Conservation (phyloP, 2,113 vertebrate genomes). For the Cheilinus undulatus region DNA sequence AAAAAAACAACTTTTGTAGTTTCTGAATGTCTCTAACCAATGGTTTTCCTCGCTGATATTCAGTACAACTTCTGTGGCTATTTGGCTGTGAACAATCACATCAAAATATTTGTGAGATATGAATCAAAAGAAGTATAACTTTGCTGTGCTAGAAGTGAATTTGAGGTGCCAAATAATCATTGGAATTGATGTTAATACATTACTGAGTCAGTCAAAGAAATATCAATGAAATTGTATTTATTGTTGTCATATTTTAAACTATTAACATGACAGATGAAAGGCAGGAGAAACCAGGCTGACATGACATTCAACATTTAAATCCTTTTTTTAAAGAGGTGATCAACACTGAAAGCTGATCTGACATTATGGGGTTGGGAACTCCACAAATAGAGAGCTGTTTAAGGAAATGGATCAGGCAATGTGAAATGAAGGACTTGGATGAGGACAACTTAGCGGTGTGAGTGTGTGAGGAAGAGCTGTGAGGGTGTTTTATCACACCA, state of each 20-base stretch:
- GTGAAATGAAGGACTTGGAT: not conserved
- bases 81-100: too few species aligned
- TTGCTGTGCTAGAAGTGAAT: not conserved
- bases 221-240: too few species aligned
- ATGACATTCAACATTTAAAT: conserved; percentile 11
- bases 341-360: conserved; percentile 25
- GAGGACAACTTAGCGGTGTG: not conserved
- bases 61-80: too few species aligned
- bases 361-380: conserved; percentile 18
- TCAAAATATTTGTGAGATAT: too few species aligned
- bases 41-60: not conserved
- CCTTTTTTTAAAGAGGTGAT: conserved; percentile 17
- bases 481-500: not conserved
- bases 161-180: not conserved
- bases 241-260: too few species aligned
- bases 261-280: not conserved
- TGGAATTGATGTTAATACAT: not conserved
- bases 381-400: conserved; percentile 1
- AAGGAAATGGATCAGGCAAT: not conserved
- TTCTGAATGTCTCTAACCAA: not conserved
- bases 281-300: conserved; percentile 1
- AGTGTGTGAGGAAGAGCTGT: not conserved
- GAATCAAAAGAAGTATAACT: too few species aligned
- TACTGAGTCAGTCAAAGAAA: not conserved
- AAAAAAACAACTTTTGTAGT: too few species aligned